A percentile compares a stretch with the other conserved stretches of the same genome.
phyloP scores from a whole-genome alignment of 2,797 vertebrate genomes.

The Mus spretus region DNA sequence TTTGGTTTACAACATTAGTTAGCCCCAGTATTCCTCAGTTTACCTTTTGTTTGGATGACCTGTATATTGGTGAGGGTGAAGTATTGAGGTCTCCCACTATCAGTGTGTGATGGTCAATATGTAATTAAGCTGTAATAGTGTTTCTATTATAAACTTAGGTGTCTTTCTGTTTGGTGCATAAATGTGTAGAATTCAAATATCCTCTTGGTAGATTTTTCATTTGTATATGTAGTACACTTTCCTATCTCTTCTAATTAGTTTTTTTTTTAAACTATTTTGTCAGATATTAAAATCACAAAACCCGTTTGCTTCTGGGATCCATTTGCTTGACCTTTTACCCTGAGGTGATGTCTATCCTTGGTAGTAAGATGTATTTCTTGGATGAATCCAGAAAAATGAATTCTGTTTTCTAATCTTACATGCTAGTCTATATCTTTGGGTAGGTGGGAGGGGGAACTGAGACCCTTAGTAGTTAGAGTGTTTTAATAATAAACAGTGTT shows the following conservation, averaged over 20 bases:
- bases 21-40: background rate
- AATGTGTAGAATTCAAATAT: background rate
- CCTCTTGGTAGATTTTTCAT: background rate
- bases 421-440: background rate
- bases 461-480: background rate
- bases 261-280: background rate
- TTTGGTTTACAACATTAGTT: background rate
- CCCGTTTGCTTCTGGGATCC: background rate
- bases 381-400: background rate
- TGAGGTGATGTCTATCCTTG: background rate
- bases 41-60: background rate
- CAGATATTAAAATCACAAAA: background rate
- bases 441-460: background rate
- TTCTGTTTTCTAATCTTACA: background rate
- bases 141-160: background rate
- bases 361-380: background rate
- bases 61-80: background rate
- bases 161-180: background rate
- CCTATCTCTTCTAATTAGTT: background rate
- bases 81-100: background rate
- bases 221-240: background rate
- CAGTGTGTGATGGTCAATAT: background rate
- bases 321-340: background rate
- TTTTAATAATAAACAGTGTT: background rate
- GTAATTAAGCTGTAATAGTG: background rate